phyloP scores from a whole-genome alignment of 2,888 invertebrate genomes.

The Drosophila hawaiiensis region DNA sequence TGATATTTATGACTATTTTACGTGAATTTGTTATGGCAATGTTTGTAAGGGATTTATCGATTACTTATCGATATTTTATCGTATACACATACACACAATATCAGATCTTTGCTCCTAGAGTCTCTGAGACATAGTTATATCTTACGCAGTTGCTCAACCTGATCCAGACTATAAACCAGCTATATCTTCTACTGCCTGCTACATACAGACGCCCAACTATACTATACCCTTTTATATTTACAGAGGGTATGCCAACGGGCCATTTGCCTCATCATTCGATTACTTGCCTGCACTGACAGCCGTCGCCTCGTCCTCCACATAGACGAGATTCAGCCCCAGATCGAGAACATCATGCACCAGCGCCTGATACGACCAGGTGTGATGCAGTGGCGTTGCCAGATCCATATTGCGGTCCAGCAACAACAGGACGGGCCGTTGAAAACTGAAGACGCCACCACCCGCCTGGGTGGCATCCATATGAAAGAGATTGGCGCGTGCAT shows the following conservation, averaged over 20 bases:
- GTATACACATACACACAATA: no score
- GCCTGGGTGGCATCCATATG: constrained; percentile 92
- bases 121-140: not conserved
- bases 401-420: constrained; percentile 97
- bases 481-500: constrained; percentile 98
- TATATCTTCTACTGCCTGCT: not conserved
- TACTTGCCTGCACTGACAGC: constrained; percentile 74
- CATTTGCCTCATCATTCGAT: not conserved
- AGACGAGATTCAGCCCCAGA: constrained; percentile 93
- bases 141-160: not conserved
- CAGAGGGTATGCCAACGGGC: not conserved
- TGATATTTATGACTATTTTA: no score
- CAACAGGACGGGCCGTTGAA: constrained; percentile 96
- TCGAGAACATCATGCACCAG: constrained; percentile 98
- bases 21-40: no score
- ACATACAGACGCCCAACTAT: not conserved
- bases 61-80: no score
- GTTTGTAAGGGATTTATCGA: no score
- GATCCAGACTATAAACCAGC: not conserved
- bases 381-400: constrained; percentile 98
- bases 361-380: constrained; percentile 99
- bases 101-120: no score
- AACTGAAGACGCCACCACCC: constrained; percentile 90
- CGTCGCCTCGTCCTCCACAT: constrained; percentile 88
- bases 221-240: not conserved